Conservation (phyloP, 2,888 invertebrate species). For the Omphaloscelis lunosa region DNA sequence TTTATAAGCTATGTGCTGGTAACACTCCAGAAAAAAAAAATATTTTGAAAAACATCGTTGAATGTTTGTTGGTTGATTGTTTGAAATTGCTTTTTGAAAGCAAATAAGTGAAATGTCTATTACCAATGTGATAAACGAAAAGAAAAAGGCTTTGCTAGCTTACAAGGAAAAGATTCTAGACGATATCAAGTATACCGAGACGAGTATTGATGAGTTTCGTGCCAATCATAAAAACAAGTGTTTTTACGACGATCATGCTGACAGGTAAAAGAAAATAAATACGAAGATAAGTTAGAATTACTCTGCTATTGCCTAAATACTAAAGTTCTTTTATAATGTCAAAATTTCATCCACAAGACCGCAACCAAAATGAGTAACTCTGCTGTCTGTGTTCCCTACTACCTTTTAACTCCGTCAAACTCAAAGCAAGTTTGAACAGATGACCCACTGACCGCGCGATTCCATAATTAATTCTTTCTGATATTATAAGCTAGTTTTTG, state of each 20-base stretch:
- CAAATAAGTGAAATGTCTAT: conserved; percentile 40
- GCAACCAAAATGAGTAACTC: neutral
- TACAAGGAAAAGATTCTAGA: conserved; percentile 77
- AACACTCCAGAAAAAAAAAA: conserved; percentile 26
- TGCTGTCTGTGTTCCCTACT: neutral
- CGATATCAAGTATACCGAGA: conserved; percentile 79
- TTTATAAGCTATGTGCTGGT: neutral
- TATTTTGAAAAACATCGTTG: conserved; percentile 47
- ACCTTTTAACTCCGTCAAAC: neutral
- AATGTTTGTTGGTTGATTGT: conserved; percentile 9
- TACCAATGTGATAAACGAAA: conserved; percentile 64
- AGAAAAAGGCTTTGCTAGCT: conserved; percentile 74
- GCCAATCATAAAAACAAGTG: conserved; percentile 44
- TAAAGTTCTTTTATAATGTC: too few relatives aligned
- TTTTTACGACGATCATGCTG: conserved; percentile 66
- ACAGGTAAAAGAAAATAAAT: conserved; percentile 69
- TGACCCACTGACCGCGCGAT: too few relatives aligned
- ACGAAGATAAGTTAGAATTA: too few relatives aligned
- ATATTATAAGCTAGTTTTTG: too few relatives aligned
- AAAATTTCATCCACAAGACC: neutral
- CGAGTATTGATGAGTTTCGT: conserved; percentile 74
- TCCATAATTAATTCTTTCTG: too few relatives aligned
- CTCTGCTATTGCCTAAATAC: too few relatives aligned
- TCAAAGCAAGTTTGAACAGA: neutral
- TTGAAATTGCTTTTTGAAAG: neutral